Evolutionary conservation across 64 coral and sea anemone species (phyloP).

Genomic region (Trachythela sp.): DNA sequence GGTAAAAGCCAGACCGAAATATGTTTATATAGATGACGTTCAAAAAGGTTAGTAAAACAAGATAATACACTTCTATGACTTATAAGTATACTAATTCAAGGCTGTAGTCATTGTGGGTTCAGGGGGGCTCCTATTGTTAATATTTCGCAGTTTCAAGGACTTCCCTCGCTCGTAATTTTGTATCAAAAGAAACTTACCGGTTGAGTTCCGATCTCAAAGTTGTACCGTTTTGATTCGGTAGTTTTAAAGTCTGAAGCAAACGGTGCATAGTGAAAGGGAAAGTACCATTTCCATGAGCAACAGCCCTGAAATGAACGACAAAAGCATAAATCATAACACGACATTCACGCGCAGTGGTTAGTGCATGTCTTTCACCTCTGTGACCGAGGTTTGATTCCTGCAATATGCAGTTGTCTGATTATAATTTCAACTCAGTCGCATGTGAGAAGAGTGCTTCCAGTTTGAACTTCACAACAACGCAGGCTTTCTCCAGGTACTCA

Average conservation of each 20-base stretch:
- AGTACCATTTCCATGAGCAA: conserved; percentile 98
- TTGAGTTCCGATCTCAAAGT: conserved; percentile 78
- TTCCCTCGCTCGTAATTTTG: too few relatives aligned
- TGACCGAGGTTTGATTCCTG: background rate
- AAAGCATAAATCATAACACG: background rate
- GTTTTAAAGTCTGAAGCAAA: conserved; percentile 96
- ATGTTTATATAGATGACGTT: too few relatives aligned
- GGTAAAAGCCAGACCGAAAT: background rate
- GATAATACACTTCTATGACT: too few relatives aligned
- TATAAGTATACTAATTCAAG: background rate
- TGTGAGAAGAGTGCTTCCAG: background rate
- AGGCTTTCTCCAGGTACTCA: too few relatives aligned
- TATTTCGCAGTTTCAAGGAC: too few relatives aligned
- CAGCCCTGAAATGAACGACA: conserved; percentile 64
- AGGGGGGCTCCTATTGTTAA: too few relatives aligned
- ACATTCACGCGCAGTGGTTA: background rate
- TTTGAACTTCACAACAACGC: too few relatives aligned
- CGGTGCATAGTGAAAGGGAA: conserved; percentile 88
- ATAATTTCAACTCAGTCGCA: background rate
- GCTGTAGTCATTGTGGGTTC: too few relatives aligned
- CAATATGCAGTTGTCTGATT: background rate
- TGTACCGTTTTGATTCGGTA: conserved; percentile 52
- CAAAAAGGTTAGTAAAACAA: background rate
- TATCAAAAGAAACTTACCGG: conserved; percentile 51
- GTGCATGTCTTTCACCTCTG: too few relatives aligned